Evolutionary conservation across 2,888 invertebrate species (phyloP).

Genomic region (Lottia gigantea): DNA sequence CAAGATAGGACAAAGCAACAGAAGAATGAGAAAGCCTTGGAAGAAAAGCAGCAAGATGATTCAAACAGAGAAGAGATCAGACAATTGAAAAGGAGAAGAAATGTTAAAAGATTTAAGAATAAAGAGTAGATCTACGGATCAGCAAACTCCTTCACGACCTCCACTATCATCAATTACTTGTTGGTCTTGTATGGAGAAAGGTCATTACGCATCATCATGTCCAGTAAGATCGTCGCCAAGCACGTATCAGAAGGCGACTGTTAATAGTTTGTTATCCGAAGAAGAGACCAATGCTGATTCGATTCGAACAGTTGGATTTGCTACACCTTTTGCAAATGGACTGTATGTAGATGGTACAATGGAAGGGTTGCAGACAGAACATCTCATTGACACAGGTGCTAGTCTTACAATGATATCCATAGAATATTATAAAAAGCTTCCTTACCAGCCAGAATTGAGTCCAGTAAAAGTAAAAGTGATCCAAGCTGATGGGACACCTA

Average conservation of each 20-base stretch:
- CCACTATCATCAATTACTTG: not conserved
- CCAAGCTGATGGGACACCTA: not conserved
- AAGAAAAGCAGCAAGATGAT: no score
- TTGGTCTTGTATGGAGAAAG: not conserved
- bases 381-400: not conserved
- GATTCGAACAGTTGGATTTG: conserved; percentile 3
- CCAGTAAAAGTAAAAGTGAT: not conserved
- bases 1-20: no score
- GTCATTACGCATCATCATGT: not conserved
- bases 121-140: not conserved
- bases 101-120: not conserved
- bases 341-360: not conserved
- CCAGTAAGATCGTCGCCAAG: not conserved
- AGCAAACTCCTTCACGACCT: not conserved
- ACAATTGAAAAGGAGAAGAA: not conserved
- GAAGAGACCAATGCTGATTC: no score
- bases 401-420: not conserved
- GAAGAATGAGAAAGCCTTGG: no score
- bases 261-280: no score
- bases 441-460: not conserved
- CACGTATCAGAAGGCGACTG: no score
- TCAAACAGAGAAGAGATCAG: no score
- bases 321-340: not conserved
- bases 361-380: not conserved
- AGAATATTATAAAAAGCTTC: not conserved